A percentile compares a stretch with the other conserved stretches of the same genome.
These are phyloP conservation scores for Nanger granti DNA, from an alignment of 2,113 vertebrate species.

Conservation along the genomic window DNA sequence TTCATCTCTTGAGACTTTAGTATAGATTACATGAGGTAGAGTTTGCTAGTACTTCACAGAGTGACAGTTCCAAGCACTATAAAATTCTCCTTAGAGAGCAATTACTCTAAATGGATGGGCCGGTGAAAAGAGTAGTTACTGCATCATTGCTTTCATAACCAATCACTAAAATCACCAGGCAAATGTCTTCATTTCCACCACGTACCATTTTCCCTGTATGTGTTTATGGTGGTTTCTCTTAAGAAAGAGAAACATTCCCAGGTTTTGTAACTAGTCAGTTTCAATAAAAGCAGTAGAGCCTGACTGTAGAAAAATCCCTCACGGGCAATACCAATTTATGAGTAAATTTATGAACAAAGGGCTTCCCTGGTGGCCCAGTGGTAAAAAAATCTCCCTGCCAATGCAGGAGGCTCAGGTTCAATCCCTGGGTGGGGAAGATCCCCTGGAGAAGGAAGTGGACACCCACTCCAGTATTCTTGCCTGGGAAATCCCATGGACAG, in stretches of 20 bases:
- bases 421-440: background rate
- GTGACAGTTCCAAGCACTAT: constrained; percentile 10
- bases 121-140: background rate
- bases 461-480: background rate
- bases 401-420: background rate
- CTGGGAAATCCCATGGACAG: background rate
- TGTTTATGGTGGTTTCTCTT: background rate
- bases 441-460: background rate
- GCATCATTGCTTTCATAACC: background rate
- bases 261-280: constrained; percentile 4
- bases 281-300: constrained; percentile 1
- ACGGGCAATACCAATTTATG: background rate
- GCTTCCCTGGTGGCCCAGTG: background rate
- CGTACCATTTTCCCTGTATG: background rate
- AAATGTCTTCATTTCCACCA: background rate
- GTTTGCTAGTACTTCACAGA: constrained; percentile 30
- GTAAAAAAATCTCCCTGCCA: background rate
- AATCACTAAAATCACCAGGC: background rate
- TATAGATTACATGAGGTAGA: constrained; percentile 40
- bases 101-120: background rate
- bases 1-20: constrained; percentile 61
- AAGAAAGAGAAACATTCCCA: background rate
- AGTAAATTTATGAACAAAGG: background rate
- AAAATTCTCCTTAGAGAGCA: background rate
- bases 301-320: background rate